Conservation (phyloP, 2,888 invertebrate species). For the Cancer borealis region DNA sequence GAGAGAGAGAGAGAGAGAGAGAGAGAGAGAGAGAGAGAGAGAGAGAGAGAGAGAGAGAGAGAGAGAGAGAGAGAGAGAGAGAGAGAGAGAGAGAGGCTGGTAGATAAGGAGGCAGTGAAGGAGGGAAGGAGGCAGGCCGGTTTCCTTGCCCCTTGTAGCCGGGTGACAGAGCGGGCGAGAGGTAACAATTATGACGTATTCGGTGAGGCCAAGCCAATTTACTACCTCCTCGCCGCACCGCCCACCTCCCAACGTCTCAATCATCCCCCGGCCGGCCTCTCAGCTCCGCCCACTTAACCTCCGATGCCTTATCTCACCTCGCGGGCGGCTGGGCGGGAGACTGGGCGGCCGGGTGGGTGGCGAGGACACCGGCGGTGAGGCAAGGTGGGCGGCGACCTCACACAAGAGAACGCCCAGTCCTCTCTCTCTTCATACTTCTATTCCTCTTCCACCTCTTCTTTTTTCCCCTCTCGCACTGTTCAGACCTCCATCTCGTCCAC, state of each 20-base stretch:
- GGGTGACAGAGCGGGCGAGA: conserved; percentile 27
- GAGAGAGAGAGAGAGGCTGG: no score
- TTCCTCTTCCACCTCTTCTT: not conserved
- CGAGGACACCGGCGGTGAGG: conserved; percentile 1
- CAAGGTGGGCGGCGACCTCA: conserved; percentile 33
- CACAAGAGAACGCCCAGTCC: conserved; percentile 36
- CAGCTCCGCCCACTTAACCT: conserved; percentile 37
- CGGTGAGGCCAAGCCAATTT: conserved; percentile 17
- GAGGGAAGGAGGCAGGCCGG: no score
- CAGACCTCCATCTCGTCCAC: no score
- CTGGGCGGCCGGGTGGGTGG: conserved; percentile 31
- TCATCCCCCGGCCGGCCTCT: conserved; percentile 7
- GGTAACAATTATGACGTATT: conserved; percentile 37
- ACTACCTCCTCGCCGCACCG: not conserved
- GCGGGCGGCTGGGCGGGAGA: conserved; percentile 36
- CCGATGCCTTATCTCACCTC: conserved; percentile 40
- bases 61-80: no score
- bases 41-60: no score
- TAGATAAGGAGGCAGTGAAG: no score
- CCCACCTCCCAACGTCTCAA: conserved; percentile 24
- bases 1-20: no score
- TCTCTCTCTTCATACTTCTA: not conserved
- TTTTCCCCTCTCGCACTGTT: not conserved
- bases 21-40: no score
- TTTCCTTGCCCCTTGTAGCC: not conserved